Base-by-base conservation (phyloP, 2,113 vertebrate genomes). In the Crotalus horridus region DNA sequence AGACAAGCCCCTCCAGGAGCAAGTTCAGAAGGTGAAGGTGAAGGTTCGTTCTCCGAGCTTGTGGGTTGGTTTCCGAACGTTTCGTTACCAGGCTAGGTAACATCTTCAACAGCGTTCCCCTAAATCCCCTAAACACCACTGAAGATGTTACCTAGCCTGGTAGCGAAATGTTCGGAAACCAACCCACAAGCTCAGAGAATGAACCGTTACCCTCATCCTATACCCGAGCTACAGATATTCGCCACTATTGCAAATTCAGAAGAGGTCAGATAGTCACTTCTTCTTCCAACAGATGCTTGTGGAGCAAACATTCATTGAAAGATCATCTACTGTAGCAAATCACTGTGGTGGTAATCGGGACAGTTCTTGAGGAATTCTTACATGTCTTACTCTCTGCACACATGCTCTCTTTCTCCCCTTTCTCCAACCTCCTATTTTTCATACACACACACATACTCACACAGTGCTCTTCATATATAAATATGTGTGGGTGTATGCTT, bases 1-100 rank as follows among this genome's bases (percentile, higher is more conserved):
- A 24, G 85, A 26, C n/a, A 33, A 26, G n/a, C 2, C 6, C 23
- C 0, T 17, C 54, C 0, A 0, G 12, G 88, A 43, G 33, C 15
- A 64, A 4, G 89, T 90, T 39, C 51, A 91, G 0, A 0, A 3
- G 85, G 3, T 20, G 48, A 48, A 48, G 48, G 48, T 48, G 48
- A 51, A 51, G 48, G 48, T 51, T 51, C 48, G 8, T 51, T 51
- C 48, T 51, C 48, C 1, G 8, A 51, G 48, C 48, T 51, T 51
- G 48, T 51, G 48, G 48, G 48, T 9, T 51, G 48, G 48, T 51
- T 51, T 51, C 48, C 48, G 48, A 51, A 51, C 8, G 1, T 51
- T 51, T 51, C 48, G 1, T 51, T 48, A 48, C 48, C 48, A 48
- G 48, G 48, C 48, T 48, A 48, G 48, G 48, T 48, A 48, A 48